Evolutionary conservation across 1,140 invertebrate species (phyloP).

Genomic region (Pissodes strobi): DNA sequence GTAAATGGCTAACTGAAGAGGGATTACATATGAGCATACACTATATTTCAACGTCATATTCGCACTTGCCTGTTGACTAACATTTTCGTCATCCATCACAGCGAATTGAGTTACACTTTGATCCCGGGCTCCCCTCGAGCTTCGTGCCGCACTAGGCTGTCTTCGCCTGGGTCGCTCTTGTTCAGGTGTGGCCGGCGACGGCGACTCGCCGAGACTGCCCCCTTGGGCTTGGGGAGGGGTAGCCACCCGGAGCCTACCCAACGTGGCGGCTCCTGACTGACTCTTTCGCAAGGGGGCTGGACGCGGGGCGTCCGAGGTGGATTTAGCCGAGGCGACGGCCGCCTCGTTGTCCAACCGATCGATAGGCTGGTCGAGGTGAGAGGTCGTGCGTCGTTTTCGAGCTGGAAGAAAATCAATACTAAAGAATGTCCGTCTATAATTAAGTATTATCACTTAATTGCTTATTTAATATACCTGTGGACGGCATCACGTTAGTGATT

Average conservation of each 20-base stretch:
- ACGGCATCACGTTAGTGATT: too few relatives aligned
- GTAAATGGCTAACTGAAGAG: too few relatives aligned
- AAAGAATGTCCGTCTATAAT: too few relatives aligned
- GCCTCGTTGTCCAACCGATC: constrained; percentile 53
- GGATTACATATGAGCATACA: too few relatives aligned
- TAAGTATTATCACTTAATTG: too few relatives aligned
- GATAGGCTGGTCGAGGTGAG: constrained; percentile 51
- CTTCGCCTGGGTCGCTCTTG: constrained; percentile 51
- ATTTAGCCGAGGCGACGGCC: constrained; percentile 49
- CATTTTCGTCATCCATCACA: constrained; percentile 90
- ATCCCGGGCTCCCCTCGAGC: constrained; percentile 57
- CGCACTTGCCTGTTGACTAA: constrained; percentile 77
- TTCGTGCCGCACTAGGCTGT: constrained; percentile 50
- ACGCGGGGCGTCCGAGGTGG: constrained; percentile 48
- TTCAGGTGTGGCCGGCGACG: constrained; percentile 53
- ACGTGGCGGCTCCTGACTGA: constrained; percentile 58
- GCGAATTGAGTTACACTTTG: constrained; percentile 83
- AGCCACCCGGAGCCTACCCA: constrained; percentile 63
- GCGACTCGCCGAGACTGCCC: constrained; percentile 46
- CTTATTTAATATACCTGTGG: too few relatives aligned
- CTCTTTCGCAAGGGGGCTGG: constrained; percentile 52
- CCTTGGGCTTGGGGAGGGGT: constrained; percentile 28
- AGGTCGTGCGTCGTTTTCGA: constrained; percentile 51
- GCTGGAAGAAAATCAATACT: too few relatives aligned
- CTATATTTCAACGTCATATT: too few relatives aligned